These are phyloP conservation scores for Drosophila nannoptera DNA, from an alignment of 1,140 invertebrate genomes.

Conservation along the genomic window DNA sequence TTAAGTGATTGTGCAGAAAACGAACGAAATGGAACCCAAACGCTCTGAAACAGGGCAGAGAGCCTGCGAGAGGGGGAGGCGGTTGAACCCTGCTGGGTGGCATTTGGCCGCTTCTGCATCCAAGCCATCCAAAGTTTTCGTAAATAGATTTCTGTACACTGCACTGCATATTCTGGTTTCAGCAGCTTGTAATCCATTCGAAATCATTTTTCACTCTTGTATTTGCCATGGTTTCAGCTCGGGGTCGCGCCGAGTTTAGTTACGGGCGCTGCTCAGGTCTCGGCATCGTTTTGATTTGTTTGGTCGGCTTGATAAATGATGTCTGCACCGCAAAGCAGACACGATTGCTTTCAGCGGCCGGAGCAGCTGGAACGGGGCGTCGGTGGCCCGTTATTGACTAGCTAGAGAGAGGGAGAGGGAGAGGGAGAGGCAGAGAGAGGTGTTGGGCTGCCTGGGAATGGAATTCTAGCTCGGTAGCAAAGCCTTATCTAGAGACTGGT, in stretches of 20 bases:
- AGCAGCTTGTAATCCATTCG: slow-evolving; percentile 75
- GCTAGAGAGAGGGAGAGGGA: background rate
- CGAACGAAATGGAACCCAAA: slow-evolving; percentile 42
- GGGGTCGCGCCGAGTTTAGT: slow-evolving; percentile 1
- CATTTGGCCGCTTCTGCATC: slow-evolving; percentile 55
- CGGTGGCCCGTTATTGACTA: no score
- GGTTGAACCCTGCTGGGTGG: background rate
- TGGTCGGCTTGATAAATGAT: slow-evolving; percentile 73
- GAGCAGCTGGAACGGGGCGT: background rate
- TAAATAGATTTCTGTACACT: slow-evolving; percentile 67
- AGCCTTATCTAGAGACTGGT: no score
- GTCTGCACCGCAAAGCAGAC: slow-evolving; percentile 70
- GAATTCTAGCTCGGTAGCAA: no score
- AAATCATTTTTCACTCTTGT: slow-evolving; percentile 75
- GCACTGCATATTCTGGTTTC: slow-evolving; percentile 40
- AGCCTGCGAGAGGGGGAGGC: background rate
- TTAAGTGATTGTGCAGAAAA: slow-evolving; percentile 78
- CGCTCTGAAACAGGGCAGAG: slow-evolving; percentile 22
- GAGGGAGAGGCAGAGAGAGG: slow-evolving; percentile 4
- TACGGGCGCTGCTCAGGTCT: slow-evolving; percentile 24
- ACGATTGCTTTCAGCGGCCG: slow-evolving; percentile 45
- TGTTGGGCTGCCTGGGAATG: background rate
- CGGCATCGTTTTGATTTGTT: slow-evolving; percentile 71
- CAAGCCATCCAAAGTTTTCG: slow-evolving; percentile 59
- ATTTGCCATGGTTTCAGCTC: slow-evolving; percentile 47